phyloP scores from a whole-genome alignment of 2,797 vertebrate species.

The Vultur gryphus region DNA sequence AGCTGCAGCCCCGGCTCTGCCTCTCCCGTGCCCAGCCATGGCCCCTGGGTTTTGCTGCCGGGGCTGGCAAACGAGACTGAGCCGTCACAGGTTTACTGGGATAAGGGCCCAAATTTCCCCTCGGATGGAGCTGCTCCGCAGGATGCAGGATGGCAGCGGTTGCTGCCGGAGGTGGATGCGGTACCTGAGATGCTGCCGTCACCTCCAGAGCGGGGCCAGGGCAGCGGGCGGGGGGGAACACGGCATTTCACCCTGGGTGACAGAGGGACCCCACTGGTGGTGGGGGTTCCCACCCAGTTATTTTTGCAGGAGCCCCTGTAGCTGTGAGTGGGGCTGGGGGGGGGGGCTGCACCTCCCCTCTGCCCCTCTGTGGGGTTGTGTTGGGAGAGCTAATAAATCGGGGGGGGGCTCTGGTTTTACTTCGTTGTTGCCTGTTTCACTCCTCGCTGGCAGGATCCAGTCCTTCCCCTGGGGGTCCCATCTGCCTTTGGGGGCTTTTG shows the following conservation, averaged over 20 bases:
- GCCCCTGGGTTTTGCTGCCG: neutral
- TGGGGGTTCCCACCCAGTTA: neutral
- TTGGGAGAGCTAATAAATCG: constrained; percentile 72
- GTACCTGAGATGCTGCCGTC: neutral
- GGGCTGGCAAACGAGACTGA: neutral
- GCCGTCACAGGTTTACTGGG: neutral
- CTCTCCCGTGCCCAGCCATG: neutral
- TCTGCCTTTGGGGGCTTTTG: neutral
- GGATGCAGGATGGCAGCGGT: neutral
- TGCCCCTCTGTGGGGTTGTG: constrained; percentile 28
- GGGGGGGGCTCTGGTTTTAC: constrained; percentile 71
- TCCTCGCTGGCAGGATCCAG: neutral
- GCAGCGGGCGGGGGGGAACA: accelerated
- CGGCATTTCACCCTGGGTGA: neutral
- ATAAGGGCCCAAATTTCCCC: neutral
- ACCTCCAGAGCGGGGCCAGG: accelerated
- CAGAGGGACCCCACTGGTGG: accelerated
- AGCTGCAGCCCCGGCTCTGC: neutral
- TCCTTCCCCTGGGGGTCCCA: neutral
- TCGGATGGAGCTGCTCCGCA: neutral
- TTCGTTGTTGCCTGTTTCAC: neutral
- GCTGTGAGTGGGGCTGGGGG: neutral
- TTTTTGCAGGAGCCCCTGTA: constrained; percentile 53
- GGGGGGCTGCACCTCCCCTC: constrained; percentile 1
- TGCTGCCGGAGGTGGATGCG: accelerated